phyloP scores from a whole-genome alignment of 2,888 invertebrate genomes.

The Oxycera nigricornis region DNA sequence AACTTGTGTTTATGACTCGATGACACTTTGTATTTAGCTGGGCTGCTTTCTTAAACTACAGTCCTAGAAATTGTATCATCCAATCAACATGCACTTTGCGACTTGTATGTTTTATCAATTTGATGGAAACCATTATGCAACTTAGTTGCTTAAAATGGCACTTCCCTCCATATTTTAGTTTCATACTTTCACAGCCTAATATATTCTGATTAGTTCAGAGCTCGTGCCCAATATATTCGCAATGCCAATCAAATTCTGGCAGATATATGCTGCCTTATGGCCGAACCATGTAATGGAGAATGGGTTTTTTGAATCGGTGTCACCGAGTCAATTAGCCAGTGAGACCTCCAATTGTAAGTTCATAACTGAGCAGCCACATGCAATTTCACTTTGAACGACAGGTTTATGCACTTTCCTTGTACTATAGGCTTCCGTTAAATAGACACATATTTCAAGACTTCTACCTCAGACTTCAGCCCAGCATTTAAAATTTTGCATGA shows the following conservation, averaged over 20 bases:
- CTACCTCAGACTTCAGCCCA: not conserved
- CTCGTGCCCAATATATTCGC: not conserved
- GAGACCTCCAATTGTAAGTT: too few species aligned
- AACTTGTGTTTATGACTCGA: too few species aligned
- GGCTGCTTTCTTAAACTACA: too few species aligned
- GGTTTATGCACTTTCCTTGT: not conserved
- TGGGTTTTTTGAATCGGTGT: not conserved
- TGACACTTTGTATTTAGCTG: too few species aligned
- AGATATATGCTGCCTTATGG: not conserved
- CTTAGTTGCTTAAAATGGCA: too few species aligned
- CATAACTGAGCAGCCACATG: too few species aligned
- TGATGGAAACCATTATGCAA: too few species aligned
- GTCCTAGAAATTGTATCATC: too few species aligned
- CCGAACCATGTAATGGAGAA: not conserved
- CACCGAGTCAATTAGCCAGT: not conserved
- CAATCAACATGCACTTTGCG: too few species aligned
- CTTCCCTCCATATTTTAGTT: too few species aligned
- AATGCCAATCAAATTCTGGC: not conserved
- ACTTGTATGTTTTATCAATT: too few species aligned
- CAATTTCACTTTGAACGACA: not conserved
- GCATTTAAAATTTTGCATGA: not conserved
- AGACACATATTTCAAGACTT: not conserved
- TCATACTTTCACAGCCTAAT: not conserved
- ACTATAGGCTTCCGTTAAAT: not conserved
- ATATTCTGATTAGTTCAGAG: not conserved